Percentiles rank a stretch among this genome's conserved stretches.
Evolutionary conservation across 37 sponge, comb jelly and placozoan genomes (phyloP).

Genomic region (Cliona cf. orientalis): DNA sequence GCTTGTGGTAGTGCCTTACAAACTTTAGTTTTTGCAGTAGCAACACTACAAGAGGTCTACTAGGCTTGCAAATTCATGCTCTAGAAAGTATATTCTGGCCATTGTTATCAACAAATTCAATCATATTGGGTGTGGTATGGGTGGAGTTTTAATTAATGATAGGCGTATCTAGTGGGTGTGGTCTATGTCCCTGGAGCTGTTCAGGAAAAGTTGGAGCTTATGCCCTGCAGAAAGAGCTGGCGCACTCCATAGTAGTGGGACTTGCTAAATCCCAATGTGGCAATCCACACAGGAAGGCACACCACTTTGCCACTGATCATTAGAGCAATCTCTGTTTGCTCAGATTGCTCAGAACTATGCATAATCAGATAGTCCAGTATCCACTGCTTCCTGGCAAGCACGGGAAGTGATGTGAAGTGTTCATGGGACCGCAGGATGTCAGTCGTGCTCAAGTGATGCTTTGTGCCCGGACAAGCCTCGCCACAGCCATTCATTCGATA

Average conservation of each 20-base stretch:
- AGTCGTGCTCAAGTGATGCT: neutral
- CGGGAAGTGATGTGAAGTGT: neutral
- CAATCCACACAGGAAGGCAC: constrained; percentile 11
- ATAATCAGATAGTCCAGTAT: constrained; percentile 8
- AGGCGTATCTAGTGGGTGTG: too few species aligned
- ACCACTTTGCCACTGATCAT: constrained; percentile 13
- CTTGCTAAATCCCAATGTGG: neutral
- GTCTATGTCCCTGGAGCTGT: too few species aligned
- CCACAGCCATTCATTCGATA: constrained; percentile 11
- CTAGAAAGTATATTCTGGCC: too few species aligned
- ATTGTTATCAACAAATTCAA: too few species aligned
- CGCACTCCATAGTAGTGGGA: constrained; percentile 8
- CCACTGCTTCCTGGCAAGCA: neutral
- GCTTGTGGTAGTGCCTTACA: too few species aligned
- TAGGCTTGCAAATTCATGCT: too few species aligned
- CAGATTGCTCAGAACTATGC: neutral
- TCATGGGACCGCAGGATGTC: constrained; percentile 4
- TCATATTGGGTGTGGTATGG: too few species aligned
- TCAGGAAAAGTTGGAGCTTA: too few species aligned
- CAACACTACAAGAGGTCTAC: too few species aligned
- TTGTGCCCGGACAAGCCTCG: neutral
- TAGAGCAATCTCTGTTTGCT: neutral
- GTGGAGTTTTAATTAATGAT: too few species aligned
- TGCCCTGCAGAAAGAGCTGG: neutral
- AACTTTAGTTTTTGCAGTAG: too few species aligned